phyloP scores from a whole-genome alignment of 2,113 vertebrate species.

The Charadrius vociferus region DNA sequence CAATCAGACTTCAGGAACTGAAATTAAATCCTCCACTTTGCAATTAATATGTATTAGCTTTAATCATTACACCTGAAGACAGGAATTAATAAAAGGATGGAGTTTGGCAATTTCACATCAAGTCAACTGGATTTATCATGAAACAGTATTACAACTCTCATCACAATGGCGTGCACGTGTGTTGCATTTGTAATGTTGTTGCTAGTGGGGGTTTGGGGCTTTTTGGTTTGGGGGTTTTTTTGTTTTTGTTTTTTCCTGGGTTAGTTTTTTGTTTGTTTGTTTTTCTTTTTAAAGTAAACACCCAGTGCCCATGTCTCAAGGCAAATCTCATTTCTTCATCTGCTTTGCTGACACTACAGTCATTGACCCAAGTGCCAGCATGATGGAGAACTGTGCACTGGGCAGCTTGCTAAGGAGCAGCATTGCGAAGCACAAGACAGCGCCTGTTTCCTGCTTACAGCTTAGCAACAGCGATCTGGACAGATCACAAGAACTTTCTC shows the following conservation, averaged over 20 bases:
- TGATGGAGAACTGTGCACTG: rapidly evolving
- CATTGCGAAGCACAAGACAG: rapidly evolving
- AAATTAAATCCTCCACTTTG: background rate
- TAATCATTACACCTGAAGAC: background rate
- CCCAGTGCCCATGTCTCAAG: background rate
- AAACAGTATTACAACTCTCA: background rate
- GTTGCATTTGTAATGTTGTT: background rate
- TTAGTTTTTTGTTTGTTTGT: background rate
- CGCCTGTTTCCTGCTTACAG: background rate
- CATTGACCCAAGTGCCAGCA: background rate
- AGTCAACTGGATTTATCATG: background rate
- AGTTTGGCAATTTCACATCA: background rate
- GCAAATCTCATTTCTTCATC: background rate
- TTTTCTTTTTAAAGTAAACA: background rate
- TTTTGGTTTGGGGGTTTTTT: background rate
- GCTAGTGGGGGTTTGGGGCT: too few relatives aligned
- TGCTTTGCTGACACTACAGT: background rate
- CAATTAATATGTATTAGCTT: background rate
- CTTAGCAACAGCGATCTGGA: background rate
- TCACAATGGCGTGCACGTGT: rapidly evolving
- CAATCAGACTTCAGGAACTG: background rate
- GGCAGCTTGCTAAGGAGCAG: background rate
- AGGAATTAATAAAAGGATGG: background rate
- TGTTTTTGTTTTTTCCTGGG: background rate
- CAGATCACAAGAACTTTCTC: background rate